A percentile compares a stretch with the other conserved stretches of the same genome.
Evolutionary conservation across 2,797 vertebrate genomes (phyloP).

Genomic region (Trachops cirrhosus): DNA sequence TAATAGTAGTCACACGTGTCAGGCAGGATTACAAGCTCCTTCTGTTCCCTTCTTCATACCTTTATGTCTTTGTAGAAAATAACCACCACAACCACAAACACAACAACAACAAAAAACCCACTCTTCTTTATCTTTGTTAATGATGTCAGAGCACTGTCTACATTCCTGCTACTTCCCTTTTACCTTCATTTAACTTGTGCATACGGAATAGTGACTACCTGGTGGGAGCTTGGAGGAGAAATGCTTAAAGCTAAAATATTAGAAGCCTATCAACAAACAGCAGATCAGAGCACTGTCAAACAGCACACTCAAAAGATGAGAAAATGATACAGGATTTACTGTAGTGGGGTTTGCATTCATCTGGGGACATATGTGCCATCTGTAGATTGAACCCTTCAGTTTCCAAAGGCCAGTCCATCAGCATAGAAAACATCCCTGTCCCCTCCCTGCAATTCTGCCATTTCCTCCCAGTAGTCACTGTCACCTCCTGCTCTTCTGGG

Average conservation of each 20-base stretch:
- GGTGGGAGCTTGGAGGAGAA: not conserved
- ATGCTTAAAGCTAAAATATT: not conserved
- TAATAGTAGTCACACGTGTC: rapidly evolving
- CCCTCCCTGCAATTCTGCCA: not conserved
- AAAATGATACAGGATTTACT: rapidly evolving
- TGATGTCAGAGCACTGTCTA: not conserved
- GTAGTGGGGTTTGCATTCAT: not conserved
- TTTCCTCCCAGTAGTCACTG: not conserved
- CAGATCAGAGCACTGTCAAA: no score
- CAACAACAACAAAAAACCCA: not conserved
- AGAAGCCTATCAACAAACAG: not conserved
- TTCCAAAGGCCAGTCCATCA: not conserved
- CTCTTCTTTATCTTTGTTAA: not conserved
- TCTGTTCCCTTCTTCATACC: no score
- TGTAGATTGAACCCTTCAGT: not conserved
- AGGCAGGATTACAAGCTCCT: not conserved
- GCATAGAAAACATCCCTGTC: not conserved
- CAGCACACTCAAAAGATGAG: not conserved
- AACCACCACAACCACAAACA: no score
- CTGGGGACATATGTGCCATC: not conserved
- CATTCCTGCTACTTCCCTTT: not conserved
- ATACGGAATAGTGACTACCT: not conserved
- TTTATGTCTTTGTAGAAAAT: rapidly evolving
- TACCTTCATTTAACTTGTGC: not conserved
- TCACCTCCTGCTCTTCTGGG: not conserved